phyloP scores from a whole-genome alignment of 2,113 vertebrate species.

The Hypocryptadius cinnamomeus region DNA sequence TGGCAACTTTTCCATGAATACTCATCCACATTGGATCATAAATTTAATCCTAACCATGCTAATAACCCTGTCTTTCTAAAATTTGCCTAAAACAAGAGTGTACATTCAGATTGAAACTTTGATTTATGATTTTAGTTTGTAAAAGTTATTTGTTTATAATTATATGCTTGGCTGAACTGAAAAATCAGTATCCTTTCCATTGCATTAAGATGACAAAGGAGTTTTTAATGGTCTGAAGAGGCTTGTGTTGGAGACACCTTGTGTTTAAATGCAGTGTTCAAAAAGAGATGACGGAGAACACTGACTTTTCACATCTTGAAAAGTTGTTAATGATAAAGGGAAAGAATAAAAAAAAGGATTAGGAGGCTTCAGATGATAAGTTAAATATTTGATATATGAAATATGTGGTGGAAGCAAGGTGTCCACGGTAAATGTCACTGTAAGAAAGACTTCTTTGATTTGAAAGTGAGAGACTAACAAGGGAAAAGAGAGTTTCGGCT shows the following conservation, averaged over 20 bases:
- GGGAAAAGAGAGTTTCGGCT: neutral
- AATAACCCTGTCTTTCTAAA: neutral
- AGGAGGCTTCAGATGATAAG: neutral
- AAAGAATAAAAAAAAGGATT: neutral
- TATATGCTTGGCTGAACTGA: neutral
- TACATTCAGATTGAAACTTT: neutral
- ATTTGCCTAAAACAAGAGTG: neutral
- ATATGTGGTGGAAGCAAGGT: neutral
- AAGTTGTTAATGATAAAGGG: neutral
- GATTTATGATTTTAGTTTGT: neutral
- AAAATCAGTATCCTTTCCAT: neutral
- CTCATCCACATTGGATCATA: neutral
- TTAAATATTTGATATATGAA: neutral
- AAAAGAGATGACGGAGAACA: neutral
- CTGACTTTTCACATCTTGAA: neutral
- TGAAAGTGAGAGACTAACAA: neutral
- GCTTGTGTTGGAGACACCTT: neutral
- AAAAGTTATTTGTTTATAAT: neutral
- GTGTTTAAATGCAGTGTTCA: neutral
- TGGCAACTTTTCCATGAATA: neutral
- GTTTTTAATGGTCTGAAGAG: neutral
- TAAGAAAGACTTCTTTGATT: neutral
- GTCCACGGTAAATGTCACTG: neutral
- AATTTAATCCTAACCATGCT: neutral
- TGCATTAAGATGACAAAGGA: neutral